These are phyloP conservation scores for Parasteatoda tepidariorum DNA, from an alignment of 1,140 invertebrate species.

Conservation along the genomic window DNA sequence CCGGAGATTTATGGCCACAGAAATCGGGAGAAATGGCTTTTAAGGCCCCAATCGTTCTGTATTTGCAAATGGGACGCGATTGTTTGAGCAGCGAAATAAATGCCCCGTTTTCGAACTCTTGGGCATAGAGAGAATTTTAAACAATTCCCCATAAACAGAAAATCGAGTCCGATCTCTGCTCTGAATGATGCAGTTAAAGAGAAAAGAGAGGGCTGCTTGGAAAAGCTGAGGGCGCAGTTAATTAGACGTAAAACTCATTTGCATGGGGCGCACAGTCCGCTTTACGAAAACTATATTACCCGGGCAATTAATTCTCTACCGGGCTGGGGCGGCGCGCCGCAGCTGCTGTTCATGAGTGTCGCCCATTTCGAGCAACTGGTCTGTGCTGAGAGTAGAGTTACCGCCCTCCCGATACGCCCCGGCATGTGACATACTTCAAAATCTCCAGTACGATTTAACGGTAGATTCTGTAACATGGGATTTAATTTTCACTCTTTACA, in stretches of 20 bases:
- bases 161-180: constrained; percentile 39
- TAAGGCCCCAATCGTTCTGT: constrained; percentile 54
- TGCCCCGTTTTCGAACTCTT: neutral
- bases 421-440: constrained; percentile 43
- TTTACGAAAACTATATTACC: constrained; percentile 50
- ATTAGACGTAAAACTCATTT: constrained; percentile 59
- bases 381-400: neutral
- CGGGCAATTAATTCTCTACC: constrained; percentile 49
- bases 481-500: constrained; percentile 58
- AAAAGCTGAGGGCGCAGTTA: constrained; percentile 32
- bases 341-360: constrained; percentile 22
- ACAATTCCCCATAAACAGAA: constrained; percentile 49
- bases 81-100: constrained; percentile 58
- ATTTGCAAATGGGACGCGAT: constrained; percentile 52
- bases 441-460: constrained; percentile 30
- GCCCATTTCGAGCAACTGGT: constrained; percentile 51
- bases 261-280: constrained; percentile 20
- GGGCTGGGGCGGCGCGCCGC: constrained; percentile 10
- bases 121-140: constrained; percentile 35
- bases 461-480: constrained; percentile 41
- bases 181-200: constrained; percentile 44
- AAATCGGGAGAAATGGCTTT: constrained; percentile 42
- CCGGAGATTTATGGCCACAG: constrained; percentile 36
- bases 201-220: neutral
- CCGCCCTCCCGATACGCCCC: neutral